Evolutionary conservation across 2,113 vertebrate species (phyloP), one percentile per base, ranked within the genome.

Genomic region (Lucifuga dentata): DNA sequence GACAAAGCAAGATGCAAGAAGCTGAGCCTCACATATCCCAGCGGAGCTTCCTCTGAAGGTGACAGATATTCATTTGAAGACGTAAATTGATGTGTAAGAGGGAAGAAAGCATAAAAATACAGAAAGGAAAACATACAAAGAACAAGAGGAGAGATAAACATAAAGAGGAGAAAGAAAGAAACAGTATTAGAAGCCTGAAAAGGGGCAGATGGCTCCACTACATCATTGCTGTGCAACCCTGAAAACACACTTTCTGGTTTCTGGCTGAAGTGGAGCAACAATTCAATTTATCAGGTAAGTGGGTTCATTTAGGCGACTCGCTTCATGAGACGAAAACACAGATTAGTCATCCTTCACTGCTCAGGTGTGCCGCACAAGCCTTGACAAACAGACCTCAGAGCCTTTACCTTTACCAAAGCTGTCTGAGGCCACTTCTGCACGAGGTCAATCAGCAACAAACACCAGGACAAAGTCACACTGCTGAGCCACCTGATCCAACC

Each of bases 41-140:
- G 89, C 92, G 91, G 56, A 93, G 92, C 81, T 92, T 90, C 89
- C 92, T 93, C 93, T 94, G 93, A 19, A 88, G 88, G 56, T 32
- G 83, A 77, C 51, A 83, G 51, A 84, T 62, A 75, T 80, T 70
- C 67, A 74, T 48, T 73, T 70, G 43, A 56, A n/a, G 32, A 82
- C 43, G 74, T 82, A 23, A 53, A 68, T 35, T 9, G 23, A 53
- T 40, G 19, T 12, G 23, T 12, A 36, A 13, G 8, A 17, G 20
- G 2, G 8, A 16, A 41, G 12, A 24, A 19, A 20, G 10, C n/a
- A 64, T 20, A 23, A 12, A 33, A 2, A 9, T 8, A 63, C 16
- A 53, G 56, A 11, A 44, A 26, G 9, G 15, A 23, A 26, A 40
- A 20, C 4, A 62, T 4, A 61, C 32, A 61, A 19, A 44, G 15